These are phyloP conservation scores for Drosophila tristis DNA, from an alignment of 1,140 invertebrate species.

Conservation along the genomic window DNA sequence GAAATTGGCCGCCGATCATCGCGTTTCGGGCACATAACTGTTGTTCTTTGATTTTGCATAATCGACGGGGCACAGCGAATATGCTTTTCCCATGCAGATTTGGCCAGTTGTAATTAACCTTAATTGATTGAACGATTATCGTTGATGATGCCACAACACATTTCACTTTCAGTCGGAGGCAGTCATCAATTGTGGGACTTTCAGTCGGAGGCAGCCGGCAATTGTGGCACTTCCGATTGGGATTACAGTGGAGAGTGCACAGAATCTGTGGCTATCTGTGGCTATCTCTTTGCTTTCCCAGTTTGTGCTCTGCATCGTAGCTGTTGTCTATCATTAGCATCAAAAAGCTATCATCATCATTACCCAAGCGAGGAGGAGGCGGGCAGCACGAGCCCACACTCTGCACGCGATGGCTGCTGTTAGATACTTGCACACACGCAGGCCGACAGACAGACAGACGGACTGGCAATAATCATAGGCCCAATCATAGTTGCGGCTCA, in stretches of 20 bases:
- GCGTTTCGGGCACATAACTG: constrained; percentile 65
- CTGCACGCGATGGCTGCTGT: constrained; percentile 71
- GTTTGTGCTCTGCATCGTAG: constrained; percentile 4
- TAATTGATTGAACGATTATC: constrained; percentile 80
- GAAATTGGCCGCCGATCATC: constrained; percentile 56
- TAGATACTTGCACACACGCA: constrained; percentile 20
- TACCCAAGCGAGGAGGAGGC: constrained; percentile 45
- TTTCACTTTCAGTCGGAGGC: constrained; percentile 68
- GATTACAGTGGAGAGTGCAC: constrained; percentile 40
- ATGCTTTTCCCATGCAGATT: constrained; percentile 31
- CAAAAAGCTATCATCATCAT: constrained; percentile 81
- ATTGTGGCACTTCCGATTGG: constrained; percentile 67
- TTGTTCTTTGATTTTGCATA: constrained; percentile 65
- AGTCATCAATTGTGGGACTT: constrained; percentile 51
- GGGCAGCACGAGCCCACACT: constrained; percentile 69
- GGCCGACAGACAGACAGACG: constrained; percentile 31
- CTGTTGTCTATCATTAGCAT: constrained; percentile 73
- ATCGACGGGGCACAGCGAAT: constrained; percentile 30
- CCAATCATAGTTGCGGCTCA: constrained; percentile 56
- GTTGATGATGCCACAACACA: constrained; percentile 39
- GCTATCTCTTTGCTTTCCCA: constrained; percentile 1
- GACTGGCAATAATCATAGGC: constrained; percentile 57
- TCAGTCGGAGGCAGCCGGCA: constrained; percentile 27
- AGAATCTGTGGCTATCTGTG: constrained; percentile 16
- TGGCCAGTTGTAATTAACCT: constrained; percentile 72